Base-by-base conservation (phyloP, 1,140 invertebrate species). In the Saccostrea cuccullata region DNA sequence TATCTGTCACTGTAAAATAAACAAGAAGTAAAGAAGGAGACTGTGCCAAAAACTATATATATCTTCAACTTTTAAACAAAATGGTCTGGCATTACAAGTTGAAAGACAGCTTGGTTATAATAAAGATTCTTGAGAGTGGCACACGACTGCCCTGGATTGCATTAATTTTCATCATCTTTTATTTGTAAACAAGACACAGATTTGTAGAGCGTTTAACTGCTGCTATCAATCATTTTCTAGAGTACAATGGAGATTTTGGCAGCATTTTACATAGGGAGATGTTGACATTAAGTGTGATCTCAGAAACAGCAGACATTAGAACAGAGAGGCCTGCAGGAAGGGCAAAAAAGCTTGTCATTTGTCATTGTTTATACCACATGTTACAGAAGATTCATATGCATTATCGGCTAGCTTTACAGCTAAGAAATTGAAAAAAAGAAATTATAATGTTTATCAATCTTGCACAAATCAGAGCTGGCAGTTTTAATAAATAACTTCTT, bases 201-300 rank as follows among this genome's bases (percentile, higher is more conserved):
- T 77, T 77, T 36, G 70, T 77, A 77, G 30, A 77, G 26, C 30
- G 70, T 77, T 77, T 36, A 23, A 30, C 70, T 77, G 70, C 70
- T 77, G 70, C 26, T 26, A 77, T 77, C 70, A 77, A 77, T 77
- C 70, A 77, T 30, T 77, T 47, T 77, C 30, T 77, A 26, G 26
- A 77, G 70, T 77, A 77, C 70, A 77, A 77, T 77, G 70, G 70
- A 20, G 26, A 36, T 77, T 36, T 77, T 77, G 70, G 70, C 70
- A 77, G 70, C 70, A 77, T 26, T 77, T 36, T 77, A 77, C 70
- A 30, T 30, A 15, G 70, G 12, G 6, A 26, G 70, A 77, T 77
- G 70, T 77, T 77, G 70, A 77, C 70, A 77, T 77, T 30, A 77
- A 77, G 70, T 77, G 30, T 77, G 70, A 77, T 36, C 70, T 77